A percentile compares a stretch with the other conserved stretches of the same genome.
Conservation (phyloP, 2,888 invertebrate genomes). For the Copidosoma aretas region DNA sequence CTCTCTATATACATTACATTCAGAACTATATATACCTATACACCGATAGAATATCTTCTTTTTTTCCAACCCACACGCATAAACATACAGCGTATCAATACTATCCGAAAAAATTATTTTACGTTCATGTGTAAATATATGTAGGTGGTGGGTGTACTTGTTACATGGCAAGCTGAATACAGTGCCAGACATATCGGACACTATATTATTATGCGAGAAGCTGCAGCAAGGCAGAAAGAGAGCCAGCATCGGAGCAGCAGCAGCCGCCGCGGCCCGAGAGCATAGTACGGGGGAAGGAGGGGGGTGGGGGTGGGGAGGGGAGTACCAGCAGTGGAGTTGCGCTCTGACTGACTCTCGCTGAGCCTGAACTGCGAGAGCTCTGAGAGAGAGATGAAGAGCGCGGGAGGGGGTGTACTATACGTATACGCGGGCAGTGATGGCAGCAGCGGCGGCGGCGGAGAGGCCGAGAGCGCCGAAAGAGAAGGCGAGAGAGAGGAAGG, state of each 20-base stretch:
- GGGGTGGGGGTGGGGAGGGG: not conserved
- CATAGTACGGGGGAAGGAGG: constrained; percentile 4
- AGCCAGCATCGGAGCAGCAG: not conserved
- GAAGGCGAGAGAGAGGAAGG: constrained; percentile 29
- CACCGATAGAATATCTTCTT: no score
- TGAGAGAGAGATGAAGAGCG: not conserved
- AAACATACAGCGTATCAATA: no score
- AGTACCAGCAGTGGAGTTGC: not conserved
- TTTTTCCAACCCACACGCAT: no score
- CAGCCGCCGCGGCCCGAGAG: constrained; percentile 5
- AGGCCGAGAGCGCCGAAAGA: constrained; percentile 26
- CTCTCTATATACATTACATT: constrained; percentile 20
- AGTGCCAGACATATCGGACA: not conserved
- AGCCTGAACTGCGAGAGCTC: constrained; percentile 4
- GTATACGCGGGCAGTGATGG: not conserved
- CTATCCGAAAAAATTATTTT: no score
- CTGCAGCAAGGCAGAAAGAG: not conserved
- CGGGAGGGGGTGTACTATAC: not conserved
- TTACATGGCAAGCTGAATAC: no score
- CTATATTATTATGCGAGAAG: not conserved
- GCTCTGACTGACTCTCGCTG: not conserved
- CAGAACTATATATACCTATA: no score
- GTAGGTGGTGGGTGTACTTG: no score
- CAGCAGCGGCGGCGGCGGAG: constrained; percentile 15
- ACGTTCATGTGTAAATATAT: no score